Base-by-base conservation (phyloP, 2,888 invertebrate genomes). In the Ectemnius cavifrons region DNA sequence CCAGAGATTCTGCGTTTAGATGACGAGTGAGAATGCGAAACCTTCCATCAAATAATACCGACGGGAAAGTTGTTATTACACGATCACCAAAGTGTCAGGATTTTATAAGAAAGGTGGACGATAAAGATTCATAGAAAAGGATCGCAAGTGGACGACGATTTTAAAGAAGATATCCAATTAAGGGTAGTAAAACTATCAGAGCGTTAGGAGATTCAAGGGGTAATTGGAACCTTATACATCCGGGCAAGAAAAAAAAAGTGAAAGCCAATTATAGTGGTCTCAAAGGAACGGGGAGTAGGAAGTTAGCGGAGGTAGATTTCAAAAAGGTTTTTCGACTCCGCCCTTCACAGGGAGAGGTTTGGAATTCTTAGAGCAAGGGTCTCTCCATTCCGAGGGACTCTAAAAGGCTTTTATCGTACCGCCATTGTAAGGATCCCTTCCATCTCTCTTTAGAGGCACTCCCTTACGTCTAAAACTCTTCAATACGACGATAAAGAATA, bases 221-320 rank as follows among this genome's bases (percentile, higher is more conserved):
- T 49, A 45, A 13, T 28, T 58, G 18, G 14, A 20, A 5, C 18
- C 49, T 63, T 45, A 45, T 45, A 20, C 45, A 47, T 37, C 49
- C 45, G 8, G n/a, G 20, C 27, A 13, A 16, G 27, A 23, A 20
- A 64, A 67, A 67, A 67, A 61, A 67, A 70, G 52, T 75, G 37
- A 80, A 73, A 72, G 69, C 46, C 59, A 83, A 84, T 87, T 86
- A 85, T 81, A 70, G 73, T 60, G 68, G 56, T 73, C 75, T 70
- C 64, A 76, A 75, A 71, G 74, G 83, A 73, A 74, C 79, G 81
- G 81, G 37, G 49, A 62, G 63, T 73, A 86, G 81, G 59, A 85
- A 60, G 49, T 6, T 8, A 16, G 16, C 63, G 78, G 77, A 85
- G 82, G 80, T 83, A 47, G 14, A 64, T 81, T 81, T 64, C 60